Evolutionary conservation across 2,797 vertebrate genomes (phyloP), one percentile per base, ranked within the genome.

Genomic region (Esox lucius): DNA sequence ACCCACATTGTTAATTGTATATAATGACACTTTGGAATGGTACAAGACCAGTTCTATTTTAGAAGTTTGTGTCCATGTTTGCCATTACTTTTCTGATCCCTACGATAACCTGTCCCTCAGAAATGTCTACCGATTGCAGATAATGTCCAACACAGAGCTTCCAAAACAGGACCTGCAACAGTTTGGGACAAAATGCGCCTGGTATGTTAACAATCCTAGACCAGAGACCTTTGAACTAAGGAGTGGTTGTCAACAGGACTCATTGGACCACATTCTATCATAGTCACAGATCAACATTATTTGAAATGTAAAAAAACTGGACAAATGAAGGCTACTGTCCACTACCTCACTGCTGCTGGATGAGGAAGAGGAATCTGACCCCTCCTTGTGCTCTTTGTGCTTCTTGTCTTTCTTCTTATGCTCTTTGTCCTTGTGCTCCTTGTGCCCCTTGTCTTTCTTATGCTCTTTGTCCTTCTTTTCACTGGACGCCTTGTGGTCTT

Each of bases 331-430:
- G 46, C 4, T 13, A 2, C 35, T 42, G 1, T 64, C 19, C 28
- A 61, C 69, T 46, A 89, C 86, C 81, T 87, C 77, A 35, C 78
- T 78, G 51, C 84, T 86, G 81, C 83, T 77, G 64, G 69, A 70
- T 2, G 68, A 70, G 7, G 48, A 86, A 0, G 85, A 89, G 0
- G 82, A 83, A 0, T 85, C 87, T 0, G 84, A 84, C 48, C 39
- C 48, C 12, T 86, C 77, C 0, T 80, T n/a, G 9, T 84, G 71
- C 22, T 78, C 19, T 5, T 53, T 35, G 46, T 51, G 26, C 4
- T 68, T 24, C 35, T 73, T 73, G 22, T 67, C 19, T 17, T 74
- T 67, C 64, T 68, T 59, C 49, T 39, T 4, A 31, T 53, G 19
- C 6, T 35, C 64, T 39, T 73, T 65, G 39, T 66, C 61, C 6